Evolutionary conservation across 2,888 invertebrate species (phyloP), one percentile per base, ranked within the genome.

Genomic region (Itoplectis maculator): DNA sequence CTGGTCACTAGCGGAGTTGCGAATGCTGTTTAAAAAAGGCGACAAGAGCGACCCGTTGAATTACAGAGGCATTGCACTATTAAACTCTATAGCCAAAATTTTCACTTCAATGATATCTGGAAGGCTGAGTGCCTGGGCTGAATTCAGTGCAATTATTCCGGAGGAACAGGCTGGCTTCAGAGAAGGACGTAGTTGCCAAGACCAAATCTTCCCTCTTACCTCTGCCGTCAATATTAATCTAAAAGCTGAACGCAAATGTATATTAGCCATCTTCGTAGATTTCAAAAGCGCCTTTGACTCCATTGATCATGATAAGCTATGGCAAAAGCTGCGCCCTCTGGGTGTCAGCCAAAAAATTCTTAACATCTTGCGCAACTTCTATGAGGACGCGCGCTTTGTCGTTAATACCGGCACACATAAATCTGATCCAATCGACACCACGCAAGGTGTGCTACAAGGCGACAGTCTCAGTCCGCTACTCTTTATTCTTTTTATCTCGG

Each of bases 101-200:
- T 85, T 82, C 15, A 87, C 87, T 2, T 45, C 69, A 0, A 66
- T 86, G 3, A 20, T 87, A 37, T 40, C 78, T 2, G 35, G 49
- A 6, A 23, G 86, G 20, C 20, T 87, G 29, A 20, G 42, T 1
- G 18, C 13, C 0, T 86, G 85, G 85, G 63, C 70, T n/a, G 81
- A 86, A 15, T 13, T 42, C 3, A 63, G 76, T 13, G 59, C 81
- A 2, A 83, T 74, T 35, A 66, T 86, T 9, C 82, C 82, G 0
- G 84, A 86, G 37, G 78, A 73, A 54, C 87, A 87, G 78, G 79
- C 82, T 4, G 87, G 83, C 3, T 87, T 84, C 51, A 35, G 79
- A 49, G 63, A 63, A 1, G 79, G 61, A 13, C 45, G 69, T 8
- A 74, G 82, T 8, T 78, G 73, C 40, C 63, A 63, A 18, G 78